A percentile compares a stretch with the other conserved stretches of the same genome.
These are phyloP conservation scores for Hippopotamyrus pictus DNA, from an alignment of 2,797 vertebrate genomes.

Conservation along the genomic window DNA sequence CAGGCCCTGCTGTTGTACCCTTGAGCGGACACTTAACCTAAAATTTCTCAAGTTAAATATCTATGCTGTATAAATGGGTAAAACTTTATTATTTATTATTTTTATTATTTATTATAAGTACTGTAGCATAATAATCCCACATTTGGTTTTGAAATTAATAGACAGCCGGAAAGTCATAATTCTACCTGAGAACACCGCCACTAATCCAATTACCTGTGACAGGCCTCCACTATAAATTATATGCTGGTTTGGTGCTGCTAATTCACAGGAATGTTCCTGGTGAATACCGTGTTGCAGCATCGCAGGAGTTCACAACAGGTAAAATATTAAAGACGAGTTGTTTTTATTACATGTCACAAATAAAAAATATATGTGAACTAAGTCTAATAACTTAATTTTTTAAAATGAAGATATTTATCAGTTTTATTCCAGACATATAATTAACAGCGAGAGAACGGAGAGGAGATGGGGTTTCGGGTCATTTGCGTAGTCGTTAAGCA, in stretches of 20 bases:
- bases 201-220: not conserved
- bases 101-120: not conserved
- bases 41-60: conserved; percentile 10
- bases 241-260: not conserved
- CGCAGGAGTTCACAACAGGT: not conserved
- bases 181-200: not conserved
- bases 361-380: not conserved
- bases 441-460: not conserved
- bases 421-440: not conserved
- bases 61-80: not conserved
- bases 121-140: not conserved
- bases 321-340: not conserved
- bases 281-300: not conserved
- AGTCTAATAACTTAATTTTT: not conserved
- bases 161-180: not conserved
- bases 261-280: not conserved
- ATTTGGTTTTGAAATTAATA: not conserved
- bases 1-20: not conserved
- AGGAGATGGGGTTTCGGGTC: not conserved
- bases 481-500: not conserved
- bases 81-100: not conserved
- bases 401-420: not conserved
- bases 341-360: not conserved
- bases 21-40: not conserved
- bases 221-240: not conserved